Conservation (phyloP, 2,797 vertebrate species). For the Neosalanx taihuensis region DNA sequence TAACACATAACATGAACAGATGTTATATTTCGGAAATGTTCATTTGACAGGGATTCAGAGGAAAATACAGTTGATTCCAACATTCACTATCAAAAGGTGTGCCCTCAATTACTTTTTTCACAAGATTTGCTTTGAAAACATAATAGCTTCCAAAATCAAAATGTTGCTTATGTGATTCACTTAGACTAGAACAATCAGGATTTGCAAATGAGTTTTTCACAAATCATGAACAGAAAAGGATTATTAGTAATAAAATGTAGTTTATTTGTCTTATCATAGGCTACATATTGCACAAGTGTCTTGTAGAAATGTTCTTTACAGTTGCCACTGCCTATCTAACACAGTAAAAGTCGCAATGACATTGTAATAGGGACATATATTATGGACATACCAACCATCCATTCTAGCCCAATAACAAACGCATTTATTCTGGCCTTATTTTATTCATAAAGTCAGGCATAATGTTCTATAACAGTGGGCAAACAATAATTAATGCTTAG, state of each 20-base stretch:
- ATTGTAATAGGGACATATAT: not conserved
- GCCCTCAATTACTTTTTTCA: too few species aligned
- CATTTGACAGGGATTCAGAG: too few species aligned
- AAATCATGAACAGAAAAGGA: not conserved
- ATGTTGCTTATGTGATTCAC: not conserved
- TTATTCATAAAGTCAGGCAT: not conserved
- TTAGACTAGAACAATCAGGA: not conserved
- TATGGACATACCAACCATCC: not conserved
- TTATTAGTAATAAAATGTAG: not conserved
- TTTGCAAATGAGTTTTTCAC: not conserved
- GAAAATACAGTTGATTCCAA: too few species aligned
- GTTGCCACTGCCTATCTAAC: not conserved
- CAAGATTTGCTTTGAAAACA: too few species aligned
- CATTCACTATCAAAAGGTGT: not conserved
- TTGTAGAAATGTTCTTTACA: constrained; percentile 12
- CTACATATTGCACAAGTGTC: constrained; percentile 6
- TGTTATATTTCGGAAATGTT: too few species aligned
- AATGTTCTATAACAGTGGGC: not conserved
- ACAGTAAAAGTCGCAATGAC: not conserved
- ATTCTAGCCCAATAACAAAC: not conserved
- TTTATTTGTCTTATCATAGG: constrained; percentile 8
- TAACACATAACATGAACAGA: too few species aligned
- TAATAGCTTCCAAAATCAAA: not conserved
- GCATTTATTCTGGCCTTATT: not conserved
- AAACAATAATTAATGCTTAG: not conserved